Base-by-base conservation (phyloP, 2,888 invertebrate species). In the Platycheirus albimanus region DNA sequence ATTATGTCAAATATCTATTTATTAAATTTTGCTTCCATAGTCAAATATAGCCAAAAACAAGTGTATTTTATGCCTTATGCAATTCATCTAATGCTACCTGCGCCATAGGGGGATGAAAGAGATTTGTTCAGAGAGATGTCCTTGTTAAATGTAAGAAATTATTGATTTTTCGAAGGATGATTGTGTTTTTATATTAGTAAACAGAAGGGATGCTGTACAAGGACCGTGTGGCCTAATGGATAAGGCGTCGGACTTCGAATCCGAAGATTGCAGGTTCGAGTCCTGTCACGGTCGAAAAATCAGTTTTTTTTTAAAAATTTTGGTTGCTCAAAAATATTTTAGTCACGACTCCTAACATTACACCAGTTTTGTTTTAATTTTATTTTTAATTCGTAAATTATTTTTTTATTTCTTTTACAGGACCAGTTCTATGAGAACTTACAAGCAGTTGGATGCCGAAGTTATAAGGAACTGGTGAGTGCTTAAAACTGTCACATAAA, bases 191-290 rank as follows among this genome's bases (percentile, higher is more conserved):
- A 67, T 77, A 28, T 54, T 15, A 17, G 1, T 47, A 52, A 19
- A 41, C 41, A 54, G 13, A 8, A 71, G 15, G 41, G 77, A 81
- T 81, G 81, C 81, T 81, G 81, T 36, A 69, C 24, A 64, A 78
- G 83, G 83, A 83, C 83, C 83, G 83, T 83, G 83, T 83, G 83
- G 83, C 83, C 83, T 83, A 83, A 83, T 83, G 83, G 83, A 83
- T 83, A 83, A 83, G 83, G 83, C 83, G 83, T 83, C 83, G 83
- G 83, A 83, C 83, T 83, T 83, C 83, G 83, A 83, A 83, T 83
- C 83, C 83, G 83, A 83, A 83, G 83, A 83, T 83, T 83, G 83
- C 83, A 83, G 83, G 83, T 83, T 83, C 83, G 83, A 83, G 83
- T 83, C 83, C 83, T 83, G 83, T 83, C 83, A 83, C 83, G 83